Percentiles rank a stretch among this genome's conserved stretches.
These are phyloP conservation scores for Labrus mixtus DNA, from an alignment of 2,113 vertebrate species.

Conservation along the genomic window DNA sequence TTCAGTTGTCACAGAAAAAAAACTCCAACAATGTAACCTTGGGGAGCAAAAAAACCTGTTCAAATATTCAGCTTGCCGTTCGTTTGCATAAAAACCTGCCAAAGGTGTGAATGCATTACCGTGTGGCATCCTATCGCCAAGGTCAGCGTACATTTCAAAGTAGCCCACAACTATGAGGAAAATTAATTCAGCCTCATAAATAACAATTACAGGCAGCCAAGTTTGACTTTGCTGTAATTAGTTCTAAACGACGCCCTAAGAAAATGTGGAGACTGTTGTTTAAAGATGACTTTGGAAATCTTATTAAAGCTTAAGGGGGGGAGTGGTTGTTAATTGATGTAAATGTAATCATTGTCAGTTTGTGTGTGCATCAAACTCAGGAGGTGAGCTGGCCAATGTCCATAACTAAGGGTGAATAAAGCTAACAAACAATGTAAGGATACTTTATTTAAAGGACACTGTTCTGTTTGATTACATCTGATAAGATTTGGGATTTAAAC, in stretches of 20 bases:
- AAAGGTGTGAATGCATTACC: constrained; percentile 76
- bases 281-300: constrained; percentile 63
- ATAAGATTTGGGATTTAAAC: neutral
- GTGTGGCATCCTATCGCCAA: constrained; percentile 60
- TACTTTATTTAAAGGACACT: neutral
- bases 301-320: constrained; percentile 45
- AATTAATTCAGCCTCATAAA: constrained; percentile 75
- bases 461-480: neutral
- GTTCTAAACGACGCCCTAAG: constrained; percentile 55
- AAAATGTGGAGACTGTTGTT: constrained; percentile 59
- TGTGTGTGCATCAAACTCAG: constrained; percentile 39
- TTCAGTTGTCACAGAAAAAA: constrained; percentile 25
- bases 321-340: constrained; percentile 45
- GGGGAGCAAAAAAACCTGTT: constrained; percentile 62
- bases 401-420: neutral
- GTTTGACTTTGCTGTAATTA: constrained; percentile 76
- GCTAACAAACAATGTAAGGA: neutral
- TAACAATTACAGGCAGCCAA: constrained; percentile 65
- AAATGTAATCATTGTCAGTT: constrained; percentile 52
- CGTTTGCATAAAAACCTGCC: constrained; percentile 79
- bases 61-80: constrained; percentile 69
- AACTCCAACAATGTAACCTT: constrained; percentile 60
- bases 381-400: neutral
- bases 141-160: constrained; percentile 70
- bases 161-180: constrained; percentile 56